Evolutionary conservation across 1,140 invertebrate genomes (phyloP).

Genomic region (Dermatophagoides farinae): DNA sequence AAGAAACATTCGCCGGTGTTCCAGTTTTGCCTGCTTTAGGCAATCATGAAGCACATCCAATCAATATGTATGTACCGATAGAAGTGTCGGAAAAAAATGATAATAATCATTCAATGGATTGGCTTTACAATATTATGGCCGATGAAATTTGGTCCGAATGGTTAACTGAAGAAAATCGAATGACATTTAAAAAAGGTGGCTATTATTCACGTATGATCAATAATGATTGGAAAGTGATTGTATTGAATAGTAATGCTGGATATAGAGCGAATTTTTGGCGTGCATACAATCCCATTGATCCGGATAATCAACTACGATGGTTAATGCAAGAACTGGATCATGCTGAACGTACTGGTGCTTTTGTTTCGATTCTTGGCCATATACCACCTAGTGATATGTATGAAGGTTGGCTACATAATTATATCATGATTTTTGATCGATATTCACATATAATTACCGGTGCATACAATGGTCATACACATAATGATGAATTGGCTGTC

Average conservation of each 20-base stretch:
- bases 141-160: conserved; percentile 13
- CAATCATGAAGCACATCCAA: conserved; percentile 71
- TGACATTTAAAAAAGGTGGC: conserved; percentile 11
- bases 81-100: not conserved
- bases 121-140: conserved; percentile 9
- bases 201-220: conserved; percentile 9
- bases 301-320: conserved; percentile 14
- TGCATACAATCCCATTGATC: conserved; percentile 10
- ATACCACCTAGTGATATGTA: conserved; percentile 8
- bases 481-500: conserved; percentile 11
- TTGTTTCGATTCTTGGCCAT: conserved; percentile 14
- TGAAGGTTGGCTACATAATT: conserved; percentile 12
- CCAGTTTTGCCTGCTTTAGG: conserved; percentile 51
- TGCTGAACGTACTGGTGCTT: not conserved
- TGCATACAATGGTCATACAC: conserved; percentile 11
- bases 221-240: conserved; percentile 12
- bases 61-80: conserved; percentile 46
- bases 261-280: conserved; percentile 9
- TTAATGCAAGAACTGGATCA: conserved; percentile 11
- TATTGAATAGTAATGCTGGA: conserved; percentile 3
- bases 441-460: conserved; percentile 6
- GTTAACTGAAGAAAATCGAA: conserved; percentile 3
- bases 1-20: conserved; percentile 33
- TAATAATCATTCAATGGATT: conserved; percentile 6
- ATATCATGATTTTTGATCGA: conserved; percentile 13